A percentile compares a stretch with the other conserved stretches of the same genome.
These are phyloP conservation scores for Mus musculus DNA, from an alignment of 2,113 vertebrate species.

Conservation along the genomic window GRCm39 chr10:29896001-29896500, in stretches of 20 bases:
- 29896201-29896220: conserved; percentile 25
- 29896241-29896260: conserved; percentile 56
- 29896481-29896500: too few species aligned
- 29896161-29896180: conserved; percentile 67
- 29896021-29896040: conserved; percentile 49
- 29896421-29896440: too few species aligned
- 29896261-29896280: too few species aligned
- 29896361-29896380: too few species aligned
- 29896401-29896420: too few species aligned
- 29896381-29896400: too few species aligned
- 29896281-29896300: too few species aligned
- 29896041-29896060: conserved; percentile 18
- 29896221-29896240: conserved; percentile 33
- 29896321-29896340: too few species aligned
- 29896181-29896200: conserved; percentile 58
- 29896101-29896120: conserved; percentile 54
- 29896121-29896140: conserved; percentile 51
- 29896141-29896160: conserved; percentile 68
- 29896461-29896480: too few species aligned
- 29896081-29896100: conserved; percentile 53
- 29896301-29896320: too few species aligned
- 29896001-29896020: not conserved
- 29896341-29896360: too few species aligned
- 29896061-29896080: conserved; percentile 52
- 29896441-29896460: too few species aligned